Conservation (phyloP, 2,113 vertebrate genomes). For the Mugil cephalus region DNA sequence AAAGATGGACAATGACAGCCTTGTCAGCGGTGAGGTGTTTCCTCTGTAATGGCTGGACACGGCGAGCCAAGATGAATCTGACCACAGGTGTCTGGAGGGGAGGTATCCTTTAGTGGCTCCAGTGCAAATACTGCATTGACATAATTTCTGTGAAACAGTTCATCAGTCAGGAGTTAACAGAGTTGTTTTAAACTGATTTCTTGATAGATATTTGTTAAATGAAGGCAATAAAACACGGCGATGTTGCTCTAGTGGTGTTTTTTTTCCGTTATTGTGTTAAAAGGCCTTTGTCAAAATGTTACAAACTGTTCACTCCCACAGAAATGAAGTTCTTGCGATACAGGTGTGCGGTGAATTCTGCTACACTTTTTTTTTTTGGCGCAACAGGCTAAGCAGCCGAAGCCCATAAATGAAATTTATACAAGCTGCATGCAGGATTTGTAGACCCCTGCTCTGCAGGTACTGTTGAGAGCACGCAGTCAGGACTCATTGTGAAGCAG, state of each 20-base stretch:
- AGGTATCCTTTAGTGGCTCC: constrained; percentile 39
- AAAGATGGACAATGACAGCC: constrained; percentile 56
- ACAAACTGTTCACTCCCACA: neutral
- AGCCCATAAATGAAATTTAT: constrained; percentile 4
- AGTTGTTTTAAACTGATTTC: constrained; percentile 17
- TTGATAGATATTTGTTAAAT: constrained; percentile 9
- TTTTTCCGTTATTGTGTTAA: no score
- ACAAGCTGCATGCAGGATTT: neutral
- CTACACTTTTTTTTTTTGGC: neutral
- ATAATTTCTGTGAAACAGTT: constrained; percentile 15
- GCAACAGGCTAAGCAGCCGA: neutral
- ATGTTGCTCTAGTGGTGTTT: neutral
- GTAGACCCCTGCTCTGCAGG: neutral
- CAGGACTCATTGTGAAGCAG: neutral
- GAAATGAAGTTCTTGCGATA: no score
- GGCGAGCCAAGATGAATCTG: constrained; percentile 34
- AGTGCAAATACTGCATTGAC: constrained; percentile 21
- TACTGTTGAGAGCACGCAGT: neutral
- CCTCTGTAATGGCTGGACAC: constrained; percentile 17
- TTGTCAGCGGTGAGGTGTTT: constrained; percentile 56
- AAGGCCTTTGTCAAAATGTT: no score
- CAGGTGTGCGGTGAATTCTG: no score
- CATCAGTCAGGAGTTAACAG: neutral
- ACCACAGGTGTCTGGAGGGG: constrained; percentile 51
- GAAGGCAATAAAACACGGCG: neutral